Base-by-base conservation (phyloP, 2,888 invertebrate species). In the Lasioglossum villosulum region DNA sequence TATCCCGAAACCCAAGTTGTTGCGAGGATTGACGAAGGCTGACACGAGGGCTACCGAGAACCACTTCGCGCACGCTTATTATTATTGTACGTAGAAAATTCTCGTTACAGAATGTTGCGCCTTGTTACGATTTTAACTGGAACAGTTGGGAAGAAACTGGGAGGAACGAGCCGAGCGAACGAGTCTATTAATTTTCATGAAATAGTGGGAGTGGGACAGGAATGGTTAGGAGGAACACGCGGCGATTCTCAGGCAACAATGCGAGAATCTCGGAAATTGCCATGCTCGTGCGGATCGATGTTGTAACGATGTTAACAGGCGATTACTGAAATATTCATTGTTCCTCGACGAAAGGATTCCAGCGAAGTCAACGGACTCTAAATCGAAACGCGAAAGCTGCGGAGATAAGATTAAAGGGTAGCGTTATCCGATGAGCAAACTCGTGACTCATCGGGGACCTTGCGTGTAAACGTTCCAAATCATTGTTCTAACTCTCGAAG, bases 181-280 rank as follows among this genome's bases (percentile, higher is more conserved):
- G 48, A 48, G 48, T 23, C 48, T 19, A 48, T 48, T 48, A 48
- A 48, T 48, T 48, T 52, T 52, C 52, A 52, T 52, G 23, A 52
- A 23, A 16, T 2, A 52, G 52, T 8, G 10, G 23, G 52, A 8
- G 52, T 23, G 6, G 48, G 19, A 45, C 0, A 48, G 48, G 8
- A 48, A 23, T 19, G 48, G 19, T 19, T 6, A 14, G 39, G 42
- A 66, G 66, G 66, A 76, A 66, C 42, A 76, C 30, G 30, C 39
- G n/a, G 34, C 6, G 14, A 42, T 76, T 76, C 75, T 27, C 66
- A 76, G 59, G 45, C n/a, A 8, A 66, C 75, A 66, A 66, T 76
- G 34, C 45, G 23, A 52, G 52, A 66, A 30, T 76, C 63, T 76
- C 45, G 45, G 66, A 16, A 66, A 66, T 66, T 34, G 52, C 14